Evolutionary conservation across 2,888 invertebrate genomes (phyloP), one percentile per base, ranked within the genome.

Genomic region (Aradus depressus): DNA sequence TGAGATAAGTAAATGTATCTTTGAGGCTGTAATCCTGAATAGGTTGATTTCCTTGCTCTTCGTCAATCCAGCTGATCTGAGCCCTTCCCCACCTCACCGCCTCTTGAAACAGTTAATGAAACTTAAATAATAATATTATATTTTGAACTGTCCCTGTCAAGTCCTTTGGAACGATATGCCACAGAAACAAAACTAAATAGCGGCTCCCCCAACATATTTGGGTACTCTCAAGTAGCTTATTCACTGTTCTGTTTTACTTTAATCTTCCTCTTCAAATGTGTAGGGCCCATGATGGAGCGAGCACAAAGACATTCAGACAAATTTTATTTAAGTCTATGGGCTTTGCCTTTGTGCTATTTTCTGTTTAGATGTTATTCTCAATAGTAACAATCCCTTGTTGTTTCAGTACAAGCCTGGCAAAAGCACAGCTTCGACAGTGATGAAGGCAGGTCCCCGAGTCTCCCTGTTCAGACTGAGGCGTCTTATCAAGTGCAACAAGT

Each of bases 381-480:
- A 28, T 6, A 28, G 28, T 28, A 12, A 8, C 10, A 28, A 37
- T 51, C 48, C 52, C 51, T 54, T 56, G 53, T 52, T 52, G 66
- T 68, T 62, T 35, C 65, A 77, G 65, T 78, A 82, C 65, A 87
- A 86, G 66, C 93, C 93, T 47, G 80, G 75, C 12, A 84, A 86
- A 70, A 79, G 77, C 63, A 71, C 76, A 18, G 80, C 84, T 4
- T 79, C 78, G 62, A 80, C 83, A 47, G 83, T 81, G 53, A 83
- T 93, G 79, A 92, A 90, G 70, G 79, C 85, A 62, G 92, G 91
- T 60, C 84, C 90, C 31, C 79, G 93, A 60, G 76, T 89, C 62
- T 86, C 93, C 1, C 75, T 95, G 58, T 80, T 77, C 68, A 88
- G 90, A 66, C 76, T 95, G 66, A 83, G 84, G 69, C 82, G 80